Percentiles rank a stretch among this genome's conserved stretches.
These are phyloP conservation scores for Lampris incognitus DNA, from an alignment of 2,113 vertebrate genomes.

Conservation along the genomic window DNA sequence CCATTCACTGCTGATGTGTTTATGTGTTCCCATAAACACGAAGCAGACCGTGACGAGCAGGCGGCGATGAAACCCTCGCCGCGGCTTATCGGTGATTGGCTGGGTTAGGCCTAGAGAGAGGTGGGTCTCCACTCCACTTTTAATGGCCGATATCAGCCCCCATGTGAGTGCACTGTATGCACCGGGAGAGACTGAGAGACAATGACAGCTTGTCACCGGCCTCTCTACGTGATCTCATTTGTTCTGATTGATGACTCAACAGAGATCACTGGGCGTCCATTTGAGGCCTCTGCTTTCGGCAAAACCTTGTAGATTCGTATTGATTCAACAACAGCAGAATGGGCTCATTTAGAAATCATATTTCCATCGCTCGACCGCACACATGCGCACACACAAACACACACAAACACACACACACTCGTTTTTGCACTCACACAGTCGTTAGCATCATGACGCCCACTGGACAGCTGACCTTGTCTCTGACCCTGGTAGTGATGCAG, in stretches of 20 bases:
- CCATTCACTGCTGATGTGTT: constrained; percentile 40
- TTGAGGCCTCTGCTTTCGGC: constrained; percentile 34
- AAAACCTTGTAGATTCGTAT: constrained; percentile 20
- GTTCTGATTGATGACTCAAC: constrained; percentile 38
- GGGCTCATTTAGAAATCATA: background rate
- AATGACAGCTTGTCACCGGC: constrained; percentile 15
- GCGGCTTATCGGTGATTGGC: constrained; percentile 49
- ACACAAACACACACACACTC: background rate
- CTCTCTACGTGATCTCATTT: constrained; percentile 35
- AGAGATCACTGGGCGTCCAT: constrained; percentile 24
- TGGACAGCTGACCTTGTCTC: constrained; percentile 21
- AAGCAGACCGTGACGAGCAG: constrained; percentile 23
- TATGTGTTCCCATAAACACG: constrained; percentile 21
- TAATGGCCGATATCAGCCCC: constrained; percentile 29
- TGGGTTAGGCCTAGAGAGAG: constrained; percentile 31
- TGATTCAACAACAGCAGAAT: constrained; percentile 26
- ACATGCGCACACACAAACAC: background rate
- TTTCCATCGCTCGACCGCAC: background rate
- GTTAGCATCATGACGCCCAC: background rate
- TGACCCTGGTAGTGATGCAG: constrained; percentile 24
- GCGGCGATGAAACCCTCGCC: constrained; percentile 27
- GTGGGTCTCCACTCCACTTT: background rate
- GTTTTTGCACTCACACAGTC: background rate
- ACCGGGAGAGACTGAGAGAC: constrained; percentile 5
- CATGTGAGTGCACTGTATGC: constrained; percentile 24